Evolutionary conservation across 2,888 invertebrate species (phyloP).

Genomic region (Chironomus tentans): DNA sequence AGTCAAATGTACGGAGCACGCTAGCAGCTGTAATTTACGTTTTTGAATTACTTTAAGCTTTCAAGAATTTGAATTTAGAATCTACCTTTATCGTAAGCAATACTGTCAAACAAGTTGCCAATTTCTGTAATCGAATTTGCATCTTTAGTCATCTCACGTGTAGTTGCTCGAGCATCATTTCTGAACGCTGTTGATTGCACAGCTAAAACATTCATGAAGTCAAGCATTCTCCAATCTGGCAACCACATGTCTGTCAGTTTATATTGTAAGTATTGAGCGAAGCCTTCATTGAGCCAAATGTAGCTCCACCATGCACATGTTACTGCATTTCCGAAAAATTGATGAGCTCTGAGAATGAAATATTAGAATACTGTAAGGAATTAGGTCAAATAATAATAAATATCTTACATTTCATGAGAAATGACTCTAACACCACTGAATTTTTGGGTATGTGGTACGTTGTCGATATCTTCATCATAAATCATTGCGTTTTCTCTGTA

Average conservation of each 20-base stretch:
- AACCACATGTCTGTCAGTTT: neutral
- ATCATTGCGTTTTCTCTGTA: neutral
- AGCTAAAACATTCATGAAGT: neutral
- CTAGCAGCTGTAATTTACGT: constrained; percentile 17
- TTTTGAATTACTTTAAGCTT: no score
- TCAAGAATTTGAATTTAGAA: no score
- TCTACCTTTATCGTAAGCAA: constrained; percentile 4
- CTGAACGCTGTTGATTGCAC: neutral
- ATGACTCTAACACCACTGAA: neutral
- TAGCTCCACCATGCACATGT: neutral
- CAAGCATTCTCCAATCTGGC: neutral
- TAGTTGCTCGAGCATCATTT: neutral
- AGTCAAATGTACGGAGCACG: neutral
- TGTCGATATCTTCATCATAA: neutral
- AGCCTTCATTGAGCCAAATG: constrained; percentile 18
- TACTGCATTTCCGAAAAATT: constrained; percentile 18
- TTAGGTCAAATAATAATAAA: no score
- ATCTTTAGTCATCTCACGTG: constrained; percentile 5
- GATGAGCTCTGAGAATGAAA: neutral
- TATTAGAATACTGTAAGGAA: no score
- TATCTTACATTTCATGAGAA: neutral
- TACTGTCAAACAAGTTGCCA: neutral
- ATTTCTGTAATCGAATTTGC: neutral
- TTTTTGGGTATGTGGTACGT: neutral
- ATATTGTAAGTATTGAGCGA: neutral